Evolutionary conservation across 2,888 invertebrate species (phyloP).

Genomic region (Noctua janthe): DNA sequence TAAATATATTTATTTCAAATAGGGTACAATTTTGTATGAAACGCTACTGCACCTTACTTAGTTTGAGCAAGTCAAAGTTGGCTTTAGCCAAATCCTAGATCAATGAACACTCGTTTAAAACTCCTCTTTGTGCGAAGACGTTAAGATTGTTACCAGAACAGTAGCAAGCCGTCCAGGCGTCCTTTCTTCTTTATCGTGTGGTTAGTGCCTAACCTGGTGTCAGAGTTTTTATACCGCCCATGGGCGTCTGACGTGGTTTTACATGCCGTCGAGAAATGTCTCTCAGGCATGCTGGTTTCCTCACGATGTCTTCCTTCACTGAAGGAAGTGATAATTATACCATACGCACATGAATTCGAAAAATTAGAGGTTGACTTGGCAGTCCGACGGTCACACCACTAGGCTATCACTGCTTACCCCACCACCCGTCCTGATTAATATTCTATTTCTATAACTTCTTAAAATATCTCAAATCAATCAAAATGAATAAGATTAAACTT

Average conservation of each 20-base stretch:
- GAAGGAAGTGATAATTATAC: too few relatives aligned
- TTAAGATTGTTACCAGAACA: not conserved
- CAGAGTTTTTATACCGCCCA: too few relatives aligned
- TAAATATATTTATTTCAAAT: not conserved
- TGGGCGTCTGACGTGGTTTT: too few relatives aligned
- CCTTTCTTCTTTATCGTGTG: too few relatives aligned
- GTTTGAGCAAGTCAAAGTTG: not conserved
- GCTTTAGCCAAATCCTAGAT: not conserved
- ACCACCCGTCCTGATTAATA: not conserved
- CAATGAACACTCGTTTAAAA: not conserved
- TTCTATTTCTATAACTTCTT: not conserved
- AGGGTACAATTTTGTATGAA: not conserved
- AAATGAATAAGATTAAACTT: constrained; percentile 3
- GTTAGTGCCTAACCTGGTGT: too few relatives aligned
- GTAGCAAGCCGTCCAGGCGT: not conserved
- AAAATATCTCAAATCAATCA: not conserved
- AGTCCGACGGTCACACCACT: too few relatives aligned
- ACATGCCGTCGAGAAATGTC: too few relatives aligned
- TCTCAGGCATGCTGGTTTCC: too few relatives aligned
- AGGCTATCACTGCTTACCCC: too few relatives aligned
- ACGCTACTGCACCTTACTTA: not conserved
- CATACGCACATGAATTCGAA: too few relatives aligned
- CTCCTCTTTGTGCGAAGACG: not conserved
- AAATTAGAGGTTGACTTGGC: too few relatives aligned
- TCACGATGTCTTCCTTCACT: too few relatives aligned